Conservation (phyloP, 2,797 vertebrate species). For the Margarornis squamiger region DNA sequence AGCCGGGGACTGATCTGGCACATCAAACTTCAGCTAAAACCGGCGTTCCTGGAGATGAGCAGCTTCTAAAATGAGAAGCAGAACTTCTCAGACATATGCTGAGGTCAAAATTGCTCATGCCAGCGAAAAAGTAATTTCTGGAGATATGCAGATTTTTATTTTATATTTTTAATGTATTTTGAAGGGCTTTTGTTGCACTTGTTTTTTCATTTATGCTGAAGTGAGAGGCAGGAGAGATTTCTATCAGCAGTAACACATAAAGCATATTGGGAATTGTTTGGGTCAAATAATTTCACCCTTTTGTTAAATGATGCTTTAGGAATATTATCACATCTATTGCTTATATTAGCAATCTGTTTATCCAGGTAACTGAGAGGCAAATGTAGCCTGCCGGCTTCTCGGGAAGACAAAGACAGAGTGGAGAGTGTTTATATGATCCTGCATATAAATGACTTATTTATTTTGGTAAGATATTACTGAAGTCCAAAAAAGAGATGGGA, state of each 20-base stretch:
- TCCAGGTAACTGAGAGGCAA: conserved; percentile 34
- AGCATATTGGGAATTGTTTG: conserved; percentile 2
- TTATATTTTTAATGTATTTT: background rate
- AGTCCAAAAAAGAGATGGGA: conserved; percentile 3
- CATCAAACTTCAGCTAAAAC: background rate
- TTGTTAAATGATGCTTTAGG: conserved; percentile 19
- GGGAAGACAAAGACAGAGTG: conserved; percentile 40
- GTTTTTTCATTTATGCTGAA: conserved; percentile 10
- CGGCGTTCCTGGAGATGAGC: background rate
- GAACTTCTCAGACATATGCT: background rate
- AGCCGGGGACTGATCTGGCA: background rate
- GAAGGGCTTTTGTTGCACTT: background rate
- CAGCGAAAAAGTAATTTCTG: conserved; percentile 1
- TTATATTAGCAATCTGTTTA: conserved; percentile 49
- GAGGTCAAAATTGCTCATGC: conserved; percentile 23
- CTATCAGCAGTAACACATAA: background rate
- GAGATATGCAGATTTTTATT: background rate
- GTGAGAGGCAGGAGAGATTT: conserved; percentile 18
- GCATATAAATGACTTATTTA: conserved; percentile 67
- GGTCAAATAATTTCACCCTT: conserved; percentile 47
- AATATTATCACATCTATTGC: conserved; percentile 35
- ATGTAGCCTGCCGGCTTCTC: background rate
- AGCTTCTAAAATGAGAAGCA: background rate
- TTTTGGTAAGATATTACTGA: conserved; percentile 52
- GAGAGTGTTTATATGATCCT: conserved; percentile 12